Evolutionary conservation across 1,140 invertebrate species (phyloP).

Genomic region (Heliconius congener): DNA sequence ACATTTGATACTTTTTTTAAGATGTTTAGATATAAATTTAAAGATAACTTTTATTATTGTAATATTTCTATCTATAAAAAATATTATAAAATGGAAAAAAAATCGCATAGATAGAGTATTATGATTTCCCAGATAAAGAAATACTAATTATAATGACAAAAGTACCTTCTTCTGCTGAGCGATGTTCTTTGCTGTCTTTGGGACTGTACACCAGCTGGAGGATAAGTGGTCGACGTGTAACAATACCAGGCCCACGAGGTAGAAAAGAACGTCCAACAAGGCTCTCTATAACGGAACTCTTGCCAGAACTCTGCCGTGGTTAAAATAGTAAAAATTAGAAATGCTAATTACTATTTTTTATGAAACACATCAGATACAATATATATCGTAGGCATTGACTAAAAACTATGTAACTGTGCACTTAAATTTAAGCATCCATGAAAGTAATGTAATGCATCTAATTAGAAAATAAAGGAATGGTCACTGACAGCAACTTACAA

Average conservation of each 20-base stretch:
- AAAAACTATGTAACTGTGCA: not conserved
- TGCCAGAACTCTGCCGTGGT: constrained; percentile 95
- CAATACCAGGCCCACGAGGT: constrained; percentile 97
- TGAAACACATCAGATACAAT: not conserved
- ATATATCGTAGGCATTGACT: not conserved
- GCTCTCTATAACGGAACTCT: constrained; percentile 99
- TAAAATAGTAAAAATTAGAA: not conserved
- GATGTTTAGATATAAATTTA: too few relatives aligned
- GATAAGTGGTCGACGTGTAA: constrained; percentile 96
- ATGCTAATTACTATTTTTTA: not conserved
- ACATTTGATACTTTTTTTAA: too few relatives aligned
- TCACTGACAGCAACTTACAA: constrained; percentile 54
- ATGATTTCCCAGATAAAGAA: too few relatives aligned
- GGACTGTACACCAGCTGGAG: constrained; percentile 96
- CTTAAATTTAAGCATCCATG: not conserved
- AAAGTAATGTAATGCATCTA: not conserved
- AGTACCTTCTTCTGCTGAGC: constrained; percentile 91
- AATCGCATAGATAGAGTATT: not conserved
- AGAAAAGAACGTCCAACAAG: constrained; percentile 99
- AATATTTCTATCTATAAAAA: not conserved
- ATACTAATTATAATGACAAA: not conserved
- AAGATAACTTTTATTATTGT: too few relatives aligned
- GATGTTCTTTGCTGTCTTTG: constrained; percentile 92
- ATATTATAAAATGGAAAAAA: not conserved
- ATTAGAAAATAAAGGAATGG: constrained; percentile 26